Conservation (phyloP, 2,113 vertebrate species). For the Toxostoma redivivum region DNA sequence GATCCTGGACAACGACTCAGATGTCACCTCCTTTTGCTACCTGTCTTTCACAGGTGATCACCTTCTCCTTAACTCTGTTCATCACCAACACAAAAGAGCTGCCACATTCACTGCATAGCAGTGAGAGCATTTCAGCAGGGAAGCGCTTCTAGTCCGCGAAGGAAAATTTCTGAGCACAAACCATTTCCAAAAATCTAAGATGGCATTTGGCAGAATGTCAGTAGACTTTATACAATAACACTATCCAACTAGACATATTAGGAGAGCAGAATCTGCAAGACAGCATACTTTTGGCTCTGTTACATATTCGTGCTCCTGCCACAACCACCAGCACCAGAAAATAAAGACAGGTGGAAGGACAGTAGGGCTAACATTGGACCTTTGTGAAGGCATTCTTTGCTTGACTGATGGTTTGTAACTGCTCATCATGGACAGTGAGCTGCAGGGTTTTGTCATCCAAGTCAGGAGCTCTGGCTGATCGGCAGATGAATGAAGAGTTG, state of each 20-base stretch:
- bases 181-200: background rate
- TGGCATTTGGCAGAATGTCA: constrained; percentile 42
- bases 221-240: constrained; percentile 33
- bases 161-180: background rate
- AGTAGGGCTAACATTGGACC: background rate
- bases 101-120: background rate
- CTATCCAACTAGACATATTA: constrained; percentile 41
- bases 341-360: constrained; percentile 36
- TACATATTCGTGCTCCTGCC: background rate
- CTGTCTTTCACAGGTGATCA: background rate
- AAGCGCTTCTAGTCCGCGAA: background rate
- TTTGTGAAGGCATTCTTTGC: background rate
- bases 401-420: background rate
- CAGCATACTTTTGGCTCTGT: constrained; percentile 26
- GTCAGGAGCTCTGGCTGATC: background rate
- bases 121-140: background rate
- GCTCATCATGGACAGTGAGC: background rate
- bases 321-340: background rate
- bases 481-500: constrained; percentile 6
- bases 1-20: background rate
- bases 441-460: background rate
- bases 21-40: background rate
- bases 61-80: background rate
- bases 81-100: background rate
- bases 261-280: constrained; percentile 39